phyloP scores from a whole-genome alignment of 2,797 vertebrate genomes.

The Cossypha heuglini region DNA sequence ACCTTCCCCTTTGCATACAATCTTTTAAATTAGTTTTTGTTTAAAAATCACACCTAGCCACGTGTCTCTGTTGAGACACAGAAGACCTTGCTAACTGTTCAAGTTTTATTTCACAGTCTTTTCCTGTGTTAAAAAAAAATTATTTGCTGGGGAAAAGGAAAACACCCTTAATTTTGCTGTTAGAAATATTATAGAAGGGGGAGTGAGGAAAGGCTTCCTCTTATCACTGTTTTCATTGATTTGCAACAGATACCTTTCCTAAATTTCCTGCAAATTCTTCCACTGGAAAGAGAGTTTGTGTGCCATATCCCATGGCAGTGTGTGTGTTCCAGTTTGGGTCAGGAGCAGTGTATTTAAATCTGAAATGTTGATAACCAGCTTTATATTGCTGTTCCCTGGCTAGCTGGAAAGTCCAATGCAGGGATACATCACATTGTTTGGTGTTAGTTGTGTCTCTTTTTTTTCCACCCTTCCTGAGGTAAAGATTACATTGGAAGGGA shows the following conservation, averaged over 20 bases:
- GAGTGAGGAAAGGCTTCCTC: rapidly evolving
- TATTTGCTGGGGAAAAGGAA: background rate
- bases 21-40: background rate
- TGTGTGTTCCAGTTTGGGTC: background rate
- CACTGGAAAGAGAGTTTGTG: background rate
- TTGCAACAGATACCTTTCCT: background rate
- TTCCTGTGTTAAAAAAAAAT: background rate
- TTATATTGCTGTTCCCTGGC: background rate
- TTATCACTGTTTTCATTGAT: background rate
- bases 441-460: background rate
- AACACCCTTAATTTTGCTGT: background rate
- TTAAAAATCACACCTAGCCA: background rate
- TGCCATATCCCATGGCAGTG: background rate
- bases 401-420: background rate
- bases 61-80: background rate
- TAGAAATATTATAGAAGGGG: background rate
- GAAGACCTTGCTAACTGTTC: background rate
- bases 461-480: background rate
- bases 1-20: background rate
- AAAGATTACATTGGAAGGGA: background rate
- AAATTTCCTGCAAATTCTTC: background rate
- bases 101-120: background rate
- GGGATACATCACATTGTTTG: background rate
- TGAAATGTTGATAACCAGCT: background rate
- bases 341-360: background rate